Evolutionary conservation across 2,888 invertebrate species (phyloP).

Genomic region (Timema podura): DNA sequence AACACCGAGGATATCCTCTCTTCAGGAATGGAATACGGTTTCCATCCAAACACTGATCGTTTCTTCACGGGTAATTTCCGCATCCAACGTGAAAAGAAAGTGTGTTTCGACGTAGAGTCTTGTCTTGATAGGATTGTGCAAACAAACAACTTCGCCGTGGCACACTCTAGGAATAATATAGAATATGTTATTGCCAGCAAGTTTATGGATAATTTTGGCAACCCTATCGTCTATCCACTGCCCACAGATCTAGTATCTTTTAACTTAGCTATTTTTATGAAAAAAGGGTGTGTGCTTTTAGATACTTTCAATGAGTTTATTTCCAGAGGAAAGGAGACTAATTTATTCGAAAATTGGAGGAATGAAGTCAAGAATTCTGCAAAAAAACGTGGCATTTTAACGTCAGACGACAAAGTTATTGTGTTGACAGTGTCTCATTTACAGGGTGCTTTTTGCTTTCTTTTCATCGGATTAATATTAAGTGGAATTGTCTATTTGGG

Average conservation of each 20-base stretch:
- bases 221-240: background rate
- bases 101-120: background rate
- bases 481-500: too few species aligned
- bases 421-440: too few species aligned
- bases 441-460: too few species aligned
- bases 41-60: background rate
- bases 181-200: background rate
- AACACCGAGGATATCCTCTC: slow-evolving; percentile 16
- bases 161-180: background rate
- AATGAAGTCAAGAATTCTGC: too few species aligned
- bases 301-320: background rate
- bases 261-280: background rate
- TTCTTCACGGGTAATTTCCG: background rate
- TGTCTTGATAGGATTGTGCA: background rate
- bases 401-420: too few species aligned
- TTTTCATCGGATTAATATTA: too few species aligned
- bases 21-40: slow-evolving; percentile 17
- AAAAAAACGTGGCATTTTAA: too few species aligned
- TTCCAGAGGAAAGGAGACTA: too few species aligned
- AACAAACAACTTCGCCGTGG: background rate
- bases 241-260: background rate
- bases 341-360: too few species aligned
- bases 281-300: background rate
- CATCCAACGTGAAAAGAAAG: background rate
- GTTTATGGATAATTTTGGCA: background rate